Evolutionary conservation across 1,140 invertebrate species (phyloP), one percentile per base, ranked within the genome.

Genomic region (Geopemphigus sp.): DNA sequence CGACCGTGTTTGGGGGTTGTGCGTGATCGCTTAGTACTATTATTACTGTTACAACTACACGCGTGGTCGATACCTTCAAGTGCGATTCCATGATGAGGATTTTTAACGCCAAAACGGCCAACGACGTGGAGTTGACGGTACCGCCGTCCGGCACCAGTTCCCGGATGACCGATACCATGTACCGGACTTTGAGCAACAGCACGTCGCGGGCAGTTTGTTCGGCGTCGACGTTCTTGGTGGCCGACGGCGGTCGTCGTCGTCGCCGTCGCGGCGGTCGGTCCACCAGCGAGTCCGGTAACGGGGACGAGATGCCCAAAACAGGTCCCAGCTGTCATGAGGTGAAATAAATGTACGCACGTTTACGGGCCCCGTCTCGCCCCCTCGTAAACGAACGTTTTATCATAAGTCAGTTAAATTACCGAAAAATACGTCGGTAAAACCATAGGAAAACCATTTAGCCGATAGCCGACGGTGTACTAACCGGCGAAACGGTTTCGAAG

Each of bases 81-180:
- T 14, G 26, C 11, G 24, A 19, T 50, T 78, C 74, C 1, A 78
- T 4, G 8, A 63, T 1, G n/a, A 78, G 24, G 17, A 61, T 59
- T 5, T 63, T 53, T 0, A 78, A 0, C 0, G 22, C 59, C 8
- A 14, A 1, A 0, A 6, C 0, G 22, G 45, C 14, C 74, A 78
- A 0, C 10, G 11, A 14, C 1, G 22, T 29, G 12, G 10, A 0
- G 17, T 82, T 81, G 3, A 45, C 17, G 17, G 63, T 81, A 14
- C 53, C 76, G 1, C 64, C 53, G 0, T 39, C 32, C 32, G 81
- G 78, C 12, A 80, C 24, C 2, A 83, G 54, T 50, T 78, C 45
- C 0, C 50, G n/a, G 17, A 84, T 76, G 8, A 84, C 81, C 14
- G 73, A 66, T 3, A 82, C 32, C 80, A 84, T 83, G 63, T 82